phyloP scores from a whole-genome alignment of 2,888 invertebrate genomes.

The Phlogophora meticulosa region DNA sequence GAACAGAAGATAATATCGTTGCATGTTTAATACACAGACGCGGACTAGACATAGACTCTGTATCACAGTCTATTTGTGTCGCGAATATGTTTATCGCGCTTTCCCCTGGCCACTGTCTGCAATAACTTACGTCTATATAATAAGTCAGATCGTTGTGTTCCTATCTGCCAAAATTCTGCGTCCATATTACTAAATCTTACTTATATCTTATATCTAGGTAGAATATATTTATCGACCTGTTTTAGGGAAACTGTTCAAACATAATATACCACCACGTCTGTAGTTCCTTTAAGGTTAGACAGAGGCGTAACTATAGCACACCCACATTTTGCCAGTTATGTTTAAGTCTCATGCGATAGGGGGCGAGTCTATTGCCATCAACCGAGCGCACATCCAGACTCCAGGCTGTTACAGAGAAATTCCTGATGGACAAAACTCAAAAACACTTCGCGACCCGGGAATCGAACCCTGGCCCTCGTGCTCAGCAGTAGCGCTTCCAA shows the following conservation, averaged over 20 bases:
- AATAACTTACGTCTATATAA: conserved; percentile 9
- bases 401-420: too few species aligned
- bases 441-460: too few species aligned
- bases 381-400: too few species aligned
- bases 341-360: too few species aligned
- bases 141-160: conserved; percentile 18
- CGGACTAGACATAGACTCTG: conserved; percentile 19
- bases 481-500: too few species aligned
- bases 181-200: neutral
- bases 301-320: too few species aligned
- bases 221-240: neutral
- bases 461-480: too few species aligned
- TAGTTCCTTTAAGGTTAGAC: too few species aligned
- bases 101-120: neutral
- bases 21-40: conserved; percentile 17
- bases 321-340: too few species aligned
- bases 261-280: too few species aligned
- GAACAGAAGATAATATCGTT: neutral
- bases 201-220: neutral
- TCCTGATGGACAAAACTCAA: too few species aligned
- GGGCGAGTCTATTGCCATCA: too few species aligned
- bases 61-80: conserved; percentile 43
- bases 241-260: neutral
- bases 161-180: conserved; percentile 23
- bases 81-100: conserved; percentile 13